These are phyloP conservation scores for Brachionichthys hirsutus DNA, from an alignment of 2,113 vertebrate genomes.

Conservation along the genomic window DNA sequence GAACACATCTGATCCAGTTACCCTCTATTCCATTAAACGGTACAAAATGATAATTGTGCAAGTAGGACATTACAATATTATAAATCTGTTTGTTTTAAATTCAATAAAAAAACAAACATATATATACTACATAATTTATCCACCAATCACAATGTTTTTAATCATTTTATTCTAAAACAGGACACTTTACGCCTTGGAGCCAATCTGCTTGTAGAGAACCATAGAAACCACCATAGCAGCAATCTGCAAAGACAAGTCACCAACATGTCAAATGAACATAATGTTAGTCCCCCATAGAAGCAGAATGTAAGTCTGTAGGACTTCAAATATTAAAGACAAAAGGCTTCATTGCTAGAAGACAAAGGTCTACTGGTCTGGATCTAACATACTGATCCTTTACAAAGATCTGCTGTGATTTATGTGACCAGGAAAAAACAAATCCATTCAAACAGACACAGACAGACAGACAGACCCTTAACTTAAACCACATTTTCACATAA, in stretches of 20 bases:
- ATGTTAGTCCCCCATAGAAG: not conserved
- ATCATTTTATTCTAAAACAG: not conserved
- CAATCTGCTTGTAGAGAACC: constrained; percentile 61
- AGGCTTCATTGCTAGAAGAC: too few species aligned
- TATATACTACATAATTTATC: not conserved
- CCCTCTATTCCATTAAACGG: not conserved
- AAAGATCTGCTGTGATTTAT: too few species aligned
- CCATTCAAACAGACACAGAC: too few species aligned
- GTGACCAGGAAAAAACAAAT: too few species aligned
- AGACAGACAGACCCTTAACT: too few species aligned
- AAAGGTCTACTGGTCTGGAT: too few species aligned
- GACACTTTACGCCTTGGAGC: constrained; percentile 22
- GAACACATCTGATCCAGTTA: not conserved
- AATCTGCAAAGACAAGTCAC: constrained; percentile 49
- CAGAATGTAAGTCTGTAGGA: too few species aligned
- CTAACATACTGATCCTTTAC: too few species aligned
- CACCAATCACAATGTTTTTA: not conserved
- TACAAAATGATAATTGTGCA: not conserved
- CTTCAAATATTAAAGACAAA: too few species aligned
- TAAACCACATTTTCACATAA: too few species aligned
- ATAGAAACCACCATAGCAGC: constrained; percentile 75
- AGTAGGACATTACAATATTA: not conserved
- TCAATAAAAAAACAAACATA: not conserved
- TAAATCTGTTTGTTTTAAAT: constrained; percentile 9
- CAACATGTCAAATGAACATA: not conserved